Percentiles rank a stretch among this genome's conserved stretches.
phyloP scores from a whole-genome alignment of 2,797 vertebrate species.

The Macrochelys suwanniensis region DNA sequence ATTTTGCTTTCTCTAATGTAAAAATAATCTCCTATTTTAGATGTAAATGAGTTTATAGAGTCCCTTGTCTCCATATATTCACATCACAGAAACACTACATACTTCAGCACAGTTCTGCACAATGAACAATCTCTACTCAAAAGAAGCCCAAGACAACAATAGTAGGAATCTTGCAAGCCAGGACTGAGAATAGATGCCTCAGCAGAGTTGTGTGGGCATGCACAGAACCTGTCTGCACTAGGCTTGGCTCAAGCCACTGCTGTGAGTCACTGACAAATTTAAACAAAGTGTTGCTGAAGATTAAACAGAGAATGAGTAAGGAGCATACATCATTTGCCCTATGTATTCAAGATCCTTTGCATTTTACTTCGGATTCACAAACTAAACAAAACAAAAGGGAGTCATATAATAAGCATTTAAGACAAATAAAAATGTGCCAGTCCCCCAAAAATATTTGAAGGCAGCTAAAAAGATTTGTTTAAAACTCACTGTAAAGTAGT shows the following conservation, averaged over 20 bases:
- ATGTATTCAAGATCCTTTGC: slow-evolving; percentile 43
- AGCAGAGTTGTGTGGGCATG: slow-evolving; percentile 17
- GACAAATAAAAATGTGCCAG: not conserved
- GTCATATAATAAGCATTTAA: slow-evolving; percentile 5
- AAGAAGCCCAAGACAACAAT: slow-evolving; percentile 26
- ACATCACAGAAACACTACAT: slow-evolving; percentile 25
- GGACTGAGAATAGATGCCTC: slow-evolving; percentile 54
- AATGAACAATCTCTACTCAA: slow-evolving; percentile 33
- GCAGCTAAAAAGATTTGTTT: slow-evolving; percentile 1
- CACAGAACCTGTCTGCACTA: slow-evolving; percentile 49
- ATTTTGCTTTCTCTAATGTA: slow-evolving; percentile 36
- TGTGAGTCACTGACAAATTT: slow-evolving; percentile 62
- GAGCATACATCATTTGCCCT: not conserved
- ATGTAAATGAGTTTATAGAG: slow-evolving; percentile 12
- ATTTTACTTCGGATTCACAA: slow-evolving; percentile 52
- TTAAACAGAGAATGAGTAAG: slow-evolving; percentile 68
- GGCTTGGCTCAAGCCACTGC: slow-evolving; percentile 58
- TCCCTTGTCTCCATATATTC: slow-evolving; percentile 24
- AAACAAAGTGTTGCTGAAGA: slow-evolving; percentile 60
- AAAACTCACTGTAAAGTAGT: not conserved
- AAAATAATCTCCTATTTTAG: slow-evolving; percentile 39
- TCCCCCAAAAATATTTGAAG: not conserved
- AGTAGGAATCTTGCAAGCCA: slow-evolving; percentile 54
- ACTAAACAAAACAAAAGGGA: slow-evolving; percentile 33
- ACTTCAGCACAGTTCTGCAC: slow-evolving; percentile 20